A percentile compares a stretch with the other conserved stretches of the same genome.
Evolutionary conservation across 37 sponge, comb jelly and placozoan species (phyloP).

Genomic region (Mnemiopsis leidyi): DNA sequence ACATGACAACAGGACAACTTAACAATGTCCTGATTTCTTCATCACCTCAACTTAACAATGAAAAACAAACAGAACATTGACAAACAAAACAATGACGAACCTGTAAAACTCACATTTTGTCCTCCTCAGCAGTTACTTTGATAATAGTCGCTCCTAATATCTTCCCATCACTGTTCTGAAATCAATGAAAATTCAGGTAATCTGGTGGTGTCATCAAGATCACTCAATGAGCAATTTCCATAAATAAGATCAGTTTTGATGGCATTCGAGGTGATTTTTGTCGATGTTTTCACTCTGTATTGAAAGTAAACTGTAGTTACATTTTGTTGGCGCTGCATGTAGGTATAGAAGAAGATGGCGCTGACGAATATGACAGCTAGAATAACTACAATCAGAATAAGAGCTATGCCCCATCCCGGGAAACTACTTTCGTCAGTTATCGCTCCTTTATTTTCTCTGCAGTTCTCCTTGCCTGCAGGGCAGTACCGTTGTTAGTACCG

Average conservation of each 20-base stretch:
- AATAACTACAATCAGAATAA: not conserved
- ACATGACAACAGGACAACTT: no score
- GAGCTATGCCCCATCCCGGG: not conserved
- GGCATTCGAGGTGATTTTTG: no score
- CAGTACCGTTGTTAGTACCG: no score
- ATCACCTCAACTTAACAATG: no score
- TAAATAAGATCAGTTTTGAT: no score
- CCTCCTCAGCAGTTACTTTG: not conserved
- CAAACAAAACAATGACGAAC: no score
- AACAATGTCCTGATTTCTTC: no score
- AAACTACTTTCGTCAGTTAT: not conserved
- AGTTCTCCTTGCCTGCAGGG: not conserved
- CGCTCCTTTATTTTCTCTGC: not conserved
- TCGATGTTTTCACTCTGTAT: not conserved
- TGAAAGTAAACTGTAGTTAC: not conserved
- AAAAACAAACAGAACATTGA: no score
- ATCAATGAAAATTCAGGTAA: no score
- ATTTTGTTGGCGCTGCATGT: not conserved
- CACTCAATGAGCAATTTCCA: no score
- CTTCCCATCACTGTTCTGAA: not conserved
- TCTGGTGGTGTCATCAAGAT: no score
- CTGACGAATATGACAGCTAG: not conserved
- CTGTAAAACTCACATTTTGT: not conserved
- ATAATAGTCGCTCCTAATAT: not conserved
- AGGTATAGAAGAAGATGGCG: not conserved